Evolutionary conservation across 2,113 vertebrate genomes (phyloP).

Genomic region (Paramisgurnus dabryanus): DNA sequence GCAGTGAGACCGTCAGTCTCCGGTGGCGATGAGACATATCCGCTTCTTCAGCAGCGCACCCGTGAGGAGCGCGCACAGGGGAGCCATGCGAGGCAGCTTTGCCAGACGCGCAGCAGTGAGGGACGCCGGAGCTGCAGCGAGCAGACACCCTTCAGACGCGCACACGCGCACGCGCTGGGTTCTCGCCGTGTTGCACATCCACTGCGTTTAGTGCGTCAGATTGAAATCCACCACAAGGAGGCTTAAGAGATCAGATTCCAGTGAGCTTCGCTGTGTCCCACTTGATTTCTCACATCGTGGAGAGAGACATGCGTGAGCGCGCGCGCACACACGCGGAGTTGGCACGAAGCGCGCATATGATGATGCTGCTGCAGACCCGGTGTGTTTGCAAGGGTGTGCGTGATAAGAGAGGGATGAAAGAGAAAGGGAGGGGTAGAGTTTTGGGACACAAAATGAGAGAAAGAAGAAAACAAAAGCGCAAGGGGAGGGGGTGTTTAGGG

Average conservation of each 20-base stretch:
- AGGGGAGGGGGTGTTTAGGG: background rate
- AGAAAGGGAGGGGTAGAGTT: constrained; percentile 15
- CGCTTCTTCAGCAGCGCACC: constrained; percentile 36
- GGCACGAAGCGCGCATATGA: constrained; percentile 19
- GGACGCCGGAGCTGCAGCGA: constrained; percentile 38
- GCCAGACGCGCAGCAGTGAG: constrained; percentile 37
- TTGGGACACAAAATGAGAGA: background rate
- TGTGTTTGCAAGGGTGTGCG: constrained; percentile 31
- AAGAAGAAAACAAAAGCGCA: background rate
- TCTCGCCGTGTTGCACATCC: constrained; percentile 35
- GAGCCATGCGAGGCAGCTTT: constrained; percentile 27
- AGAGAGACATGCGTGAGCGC: constrained; percentile 24
- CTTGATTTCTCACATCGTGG: constrained; percentile 26
- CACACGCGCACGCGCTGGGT: constrained; percentile 9
- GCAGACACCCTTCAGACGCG: constrained; percentile 24
- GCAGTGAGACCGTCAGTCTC: constrained; percentile 47
- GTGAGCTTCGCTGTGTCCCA: constrained; percentile 31
- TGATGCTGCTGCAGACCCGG: constrained; percentile 45
- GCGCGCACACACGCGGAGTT: constrained; percentile 6
- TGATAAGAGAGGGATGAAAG: constrained; percentile 10
- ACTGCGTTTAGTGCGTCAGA: constrained; percentile 34
- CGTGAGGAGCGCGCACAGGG: constrained; percentile 4
- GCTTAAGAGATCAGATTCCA: constrained; percentile 46
- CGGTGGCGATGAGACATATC: constrained; percentile 48
- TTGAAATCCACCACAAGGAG: constrained; percentile 34